Base-by-base conservation (phyloP, 35 echinoderm and acorn worm species). In the Ophioderma brevispina region DNA sequence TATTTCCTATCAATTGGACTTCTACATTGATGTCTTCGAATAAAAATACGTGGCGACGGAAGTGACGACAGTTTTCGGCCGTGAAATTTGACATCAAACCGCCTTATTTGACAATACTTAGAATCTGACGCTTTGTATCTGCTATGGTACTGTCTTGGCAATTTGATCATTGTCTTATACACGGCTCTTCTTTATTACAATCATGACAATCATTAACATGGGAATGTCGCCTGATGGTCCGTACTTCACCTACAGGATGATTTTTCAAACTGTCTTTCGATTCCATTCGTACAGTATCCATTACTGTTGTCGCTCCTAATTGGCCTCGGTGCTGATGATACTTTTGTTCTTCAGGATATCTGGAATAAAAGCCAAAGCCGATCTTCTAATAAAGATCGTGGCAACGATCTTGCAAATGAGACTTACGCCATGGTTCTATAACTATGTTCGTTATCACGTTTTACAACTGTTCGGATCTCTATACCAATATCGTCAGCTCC, bases 371-470 rank as follows among this genome's bases (percentile, higher is more conserved):
- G 37, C 2, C 50, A 79, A 75, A 35, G 52, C 18, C 38, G 90
- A 5, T 39, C 15, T 14, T 40, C 33, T 10, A 46, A 41, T 0
- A 46, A 89, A 35, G 81, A 90, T 33, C 55, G 35, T 0, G n/a
- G n/a, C 42, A 23, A 38, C 31, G 30, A 41, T 90, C 32, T 18
- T 94, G 14, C 80, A 40, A 21, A 81, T 90, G 34, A 86, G n/a
- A 87, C 41, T 13, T 90, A 14, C 80, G 77, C 2, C 92, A 94
- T 56, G 87, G 80, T 5, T 38, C 75, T 1, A n/a, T 84, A 0
- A 94, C 92, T 13, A 94, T 94, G 92, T 90, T 89, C 81, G 92
- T 94, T 0, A 94, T n/a, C 92, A 21, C 89, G 92, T 35, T 84
- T 94, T 32, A 94, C 92, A 0, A 94, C 92, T 0, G 63, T 0